Evolutionary conservation across 2,888 invertebrate genomes (phyloP), one percentile per base, ranked within the genome.

Genomic region (Hecatera dysodea): DNA sequence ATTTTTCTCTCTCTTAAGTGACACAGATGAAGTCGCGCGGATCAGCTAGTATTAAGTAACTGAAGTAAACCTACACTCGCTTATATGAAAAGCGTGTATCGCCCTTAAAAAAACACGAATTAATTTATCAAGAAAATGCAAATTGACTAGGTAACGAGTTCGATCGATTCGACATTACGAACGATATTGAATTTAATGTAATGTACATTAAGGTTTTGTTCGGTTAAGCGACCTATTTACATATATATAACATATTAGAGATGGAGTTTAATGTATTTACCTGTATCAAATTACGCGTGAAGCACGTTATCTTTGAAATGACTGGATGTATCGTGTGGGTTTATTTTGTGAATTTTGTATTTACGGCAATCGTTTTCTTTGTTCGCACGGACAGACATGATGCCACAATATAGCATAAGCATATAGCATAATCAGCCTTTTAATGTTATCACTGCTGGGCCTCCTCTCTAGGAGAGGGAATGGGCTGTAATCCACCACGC

Each of bases 111-210:
- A 76, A 42, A 44, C 50, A 65, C 53, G 22, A 81, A 78, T 78
- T 76, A 77, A 78, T 53, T 72, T 62, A 81, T 79, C 65, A 79
- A 67, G 81, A 72, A 69, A 72, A 79, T 77, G 81, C 62, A 81
- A 79, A 79, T 79, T 39, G 46, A 33, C 22, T 44, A 29, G 29
- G 33, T 57, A 81, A 70, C 50, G 48, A 62, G 36, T 33, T 33
- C 77, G 19, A 81, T 78, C 77, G 67, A 72, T 62, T 52, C 44
- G 55, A 50, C 36, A 77, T 81, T 67, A 72, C 61, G 39, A 24
- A 59, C 66, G 22, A 77, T 61, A 72, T 72, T 72, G 64, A 81
- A 77, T 81, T 81, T 66, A 75, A 80, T 63, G 19, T 44, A 8
- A 39, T 19, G 33, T 66, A 60, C 52, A 53, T 71, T 61, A 76